These are phyloP conservation scores for Cerceris ruficornis DNA, from an alignment of 2,888 invertebrate genomes.

Conservation along the genomic window DNA sequence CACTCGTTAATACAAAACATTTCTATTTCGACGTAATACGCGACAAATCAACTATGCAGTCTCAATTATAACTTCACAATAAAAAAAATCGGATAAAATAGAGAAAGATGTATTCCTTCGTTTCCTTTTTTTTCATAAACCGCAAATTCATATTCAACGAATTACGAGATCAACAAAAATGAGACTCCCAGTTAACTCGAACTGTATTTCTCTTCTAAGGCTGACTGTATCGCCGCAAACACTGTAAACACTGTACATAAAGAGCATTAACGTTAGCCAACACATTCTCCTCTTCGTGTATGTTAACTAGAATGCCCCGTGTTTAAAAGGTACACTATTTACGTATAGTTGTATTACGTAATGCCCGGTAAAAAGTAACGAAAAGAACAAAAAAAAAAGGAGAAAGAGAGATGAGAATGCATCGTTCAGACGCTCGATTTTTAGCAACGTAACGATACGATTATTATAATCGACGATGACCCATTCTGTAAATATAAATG, in stretches of 20 bases:
- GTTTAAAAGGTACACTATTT: constrained; percentile 31
- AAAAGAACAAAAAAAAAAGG: not conserved
- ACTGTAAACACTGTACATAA: constrained; percentile 73
- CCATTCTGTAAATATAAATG: constrained; percentile 80
- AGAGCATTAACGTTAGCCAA: constrained; percentile 43
- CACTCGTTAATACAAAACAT: no score
- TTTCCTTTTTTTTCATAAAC: not conserved
- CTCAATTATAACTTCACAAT: not conserved
- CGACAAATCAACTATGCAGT: not conserved
- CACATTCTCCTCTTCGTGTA: constrained; percentile 60
- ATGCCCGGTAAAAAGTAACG: constrained; percentile 22
- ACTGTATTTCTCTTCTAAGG: constrained; percentile 43
- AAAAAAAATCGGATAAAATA: not conserved
- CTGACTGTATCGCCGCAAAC: constrained; percentile 51
- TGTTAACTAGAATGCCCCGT: constrained; percentile 57
- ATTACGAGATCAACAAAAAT: constrained; percentile 30
- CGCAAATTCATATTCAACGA: constrained; percentile 25
- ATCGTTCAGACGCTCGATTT: constrained; percentile 34
- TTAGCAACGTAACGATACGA: constrained; percentile 33
- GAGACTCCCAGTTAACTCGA: constrained; percentile 33
- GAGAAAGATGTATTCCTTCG: not conserved
- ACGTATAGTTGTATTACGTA: constrained; percentile 38
- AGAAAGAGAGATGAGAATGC: not conserved
- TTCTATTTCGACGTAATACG: no score
- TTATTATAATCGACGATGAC: constrained; percentile 51